These are phyloP conservation scores for Clarias laeviceps DNA, from an alignment of 2,797 vertebrate genomes.

Conservation along the genomic window DNA sequence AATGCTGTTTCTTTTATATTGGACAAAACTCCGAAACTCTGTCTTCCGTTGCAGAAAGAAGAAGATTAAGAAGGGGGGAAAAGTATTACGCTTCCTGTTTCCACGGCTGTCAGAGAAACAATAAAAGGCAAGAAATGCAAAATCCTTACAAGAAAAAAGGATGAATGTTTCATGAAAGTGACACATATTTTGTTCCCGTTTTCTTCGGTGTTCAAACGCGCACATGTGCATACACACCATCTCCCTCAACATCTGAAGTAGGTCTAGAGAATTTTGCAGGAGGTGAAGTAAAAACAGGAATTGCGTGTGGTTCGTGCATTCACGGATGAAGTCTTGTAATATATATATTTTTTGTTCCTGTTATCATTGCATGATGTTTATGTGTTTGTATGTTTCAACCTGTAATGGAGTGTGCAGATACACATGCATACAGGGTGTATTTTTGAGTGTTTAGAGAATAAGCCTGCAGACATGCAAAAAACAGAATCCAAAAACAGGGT, in stretches of 20 bases:
- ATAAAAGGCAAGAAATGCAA: conserved; percentile 59
- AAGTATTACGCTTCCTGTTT: conserved; percentile 33
- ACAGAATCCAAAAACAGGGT: background rate
- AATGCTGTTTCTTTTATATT: conserved; percentile 16
- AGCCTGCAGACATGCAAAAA: background rate
- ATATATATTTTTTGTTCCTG: background rate
- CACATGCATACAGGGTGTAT: background rate
- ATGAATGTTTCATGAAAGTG: conserved; percentile 71
- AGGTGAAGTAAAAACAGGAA: background rate
- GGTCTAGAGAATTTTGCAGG: conserved; percentile 1
- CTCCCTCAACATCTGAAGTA: conserved; percentile 11
- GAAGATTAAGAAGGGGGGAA: background rate
- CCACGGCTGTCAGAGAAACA: conserved; percentile 38
- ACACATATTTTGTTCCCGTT: conserved; percentile 53
- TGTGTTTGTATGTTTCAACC: background rate
- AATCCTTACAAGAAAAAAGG: conserved; percentile 61
- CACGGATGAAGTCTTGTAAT: background rate
- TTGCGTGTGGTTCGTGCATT: background rate
- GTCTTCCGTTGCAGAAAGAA: conserved; percentile 8
- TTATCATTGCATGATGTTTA: background rate
- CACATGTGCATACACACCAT: conserved; percentile 14
- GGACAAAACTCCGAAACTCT: conserved; percentile 23
- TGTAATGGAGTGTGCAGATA: background rate
- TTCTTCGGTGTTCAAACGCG: conserved; percentile 41
- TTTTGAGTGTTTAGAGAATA: background rate